Base-by-base conservation (phyloP, 2,888 invertebrate species). In the Dinocampus coccinellae region DNA sequence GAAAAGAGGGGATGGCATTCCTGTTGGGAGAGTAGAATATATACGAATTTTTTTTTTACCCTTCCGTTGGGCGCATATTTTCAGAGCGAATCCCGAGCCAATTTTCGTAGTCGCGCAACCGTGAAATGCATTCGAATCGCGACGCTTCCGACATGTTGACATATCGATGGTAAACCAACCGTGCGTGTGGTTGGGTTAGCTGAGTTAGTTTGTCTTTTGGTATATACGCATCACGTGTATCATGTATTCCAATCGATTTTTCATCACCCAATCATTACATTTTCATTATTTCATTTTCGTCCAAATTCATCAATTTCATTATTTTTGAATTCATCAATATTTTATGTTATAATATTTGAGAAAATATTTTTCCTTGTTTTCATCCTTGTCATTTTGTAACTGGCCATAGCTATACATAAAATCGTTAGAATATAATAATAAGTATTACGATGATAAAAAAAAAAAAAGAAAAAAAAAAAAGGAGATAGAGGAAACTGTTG, bases 71-170 rank as follows among this genome's bases (percentile, higher is more conserved):
- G 72, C 70, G 61, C 70, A 26, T 66, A 66, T 66, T 66, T 66
- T 52, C 58, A 63, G 20, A 68, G 72, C 67, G 73, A 75, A 69
- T 76, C 75, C 65, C 74, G 60, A 52, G 68, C 68, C 73, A 76
- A 78, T 79, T 80, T 79, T 77, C 73, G 68, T 75, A 73, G 63
- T 68, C 75, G 73, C 65, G 70, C 72, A 73, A 79, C 75, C 78
- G 75, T 78, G 73, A 79, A 79, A 78, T 73, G 70, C 70, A 78
- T 78, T 78, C 77, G 76, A 76, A 78, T 79, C 73, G 70, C 33
- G 73, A 67, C 69, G 63, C 67, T 72, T 68, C 67, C 67, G 67
- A 63, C 66, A 69, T 69, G 73, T 72, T 72, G 72, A 72, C 72
- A 72, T 72, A 72, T 67, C 67, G 72, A 72, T 63, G 72, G 67